Evolutionary conservation across 2,797 vertebrate genomes (phyloP), one percentile per base, ranked within the genome.

Genomic region (Argentina silus): DNA sequence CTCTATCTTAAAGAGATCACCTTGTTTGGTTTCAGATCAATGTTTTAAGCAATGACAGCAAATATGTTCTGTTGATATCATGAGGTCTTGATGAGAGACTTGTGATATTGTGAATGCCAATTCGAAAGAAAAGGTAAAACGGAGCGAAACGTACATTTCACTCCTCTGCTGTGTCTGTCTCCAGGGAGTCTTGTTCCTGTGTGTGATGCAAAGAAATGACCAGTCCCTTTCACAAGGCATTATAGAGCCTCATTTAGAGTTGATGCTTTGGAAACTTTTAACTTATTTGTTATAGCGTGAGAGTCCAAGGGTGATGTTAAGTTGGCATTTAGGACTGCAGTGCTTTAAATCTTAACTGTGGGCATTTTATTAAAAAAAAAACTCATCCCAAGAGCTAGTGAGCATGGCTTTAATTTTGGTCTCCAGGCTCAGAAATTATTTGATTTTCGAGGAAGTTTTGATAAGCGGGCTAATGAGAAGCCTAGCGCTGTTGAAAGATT

Each of bases 381-480:
- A 60, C 75, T 69, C 11, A 61, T 83, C 87, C 83, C 83, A 81
- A 80, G 85, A 86, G 86, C 83, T 85, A 69, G 57, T 79, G 93
- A 92, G 92, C 90, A 92, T 88, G 91, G 91, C 90, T 91, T 91
- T 95, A 94, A 96, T 95, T 95, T 95, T 91, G 93, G 90, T 90
- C 92, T 93, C 91, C 87, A 76, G 84, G 89, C 88, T 91, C 94
- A 94, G 94, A 96, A 36, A 96, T 96, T 96, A 95, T 96, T 95
- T 95, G 94, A 95, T 96, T 95, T 94, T 93, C 90, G 87, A 89
- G 92, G 86, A 96, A 95, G 94, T 96, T 97, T 96, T 95, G 92
- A 93, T 95, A 95, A 95, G 94, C 88, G 90, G 92, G 94, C 94
- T 97, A 95, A 96, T 96, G 95, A 97, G 95, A 95, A 93, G 90